phyloP scores from a whole-genome alignment of 2,797 vertebrate genomes.

The Sebastes matsubarae region DNA sequence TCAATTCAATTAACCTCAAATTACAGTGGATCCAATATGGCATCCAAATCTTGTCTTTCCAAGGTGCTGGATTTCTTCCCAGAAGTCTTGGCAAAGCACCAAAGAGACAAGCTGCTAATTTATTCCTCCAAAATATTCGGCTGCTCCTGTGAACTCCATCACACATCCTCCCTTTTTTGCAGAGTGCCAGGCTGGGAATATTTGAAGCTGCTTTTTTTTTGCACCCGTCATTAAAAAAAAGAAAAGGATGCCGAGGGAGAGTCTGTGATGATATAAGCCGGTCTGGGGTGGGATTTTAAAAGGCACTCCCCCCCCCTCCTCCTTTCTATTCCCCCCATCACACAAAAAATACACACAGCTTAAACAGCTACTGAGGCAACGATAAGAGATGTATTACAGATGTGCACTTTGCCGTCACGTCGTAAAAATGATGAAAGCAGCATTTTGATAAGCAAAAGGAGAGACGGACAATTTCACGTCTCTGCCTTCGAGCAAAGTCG shows the following conservation, averaged over 20 bases:
- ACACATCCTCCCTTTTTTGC: slow-evolving; percentile 9
- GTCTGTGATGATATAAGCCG: slow-evolving; percentile 44
- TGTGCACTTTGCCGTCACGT: slow-evolving; percentile 12
- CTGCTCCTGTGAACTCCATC: slow-evolving; percentile 54
- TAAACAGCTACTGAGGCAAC: slow-evolving; percentile 27
- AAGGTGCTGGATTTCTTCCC: slow-evolving; percentile 67
- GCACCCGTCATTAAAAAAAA: slow-evolving; percentile 16
- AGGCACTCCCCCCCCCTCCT: neutral
- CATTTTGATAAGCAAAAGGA: slow-evolving; percentile 34
- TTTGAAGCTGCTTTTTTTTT: slow-evolving; percentile 43
- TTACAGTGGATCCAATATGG: slow-evolving; percentile 61
- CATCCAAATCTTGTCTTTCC: slow-evolving; percentile 53
- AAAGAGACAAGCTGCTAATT: slow-evolving; percentile 60
- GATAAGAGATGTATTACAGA: slow-evolving; percentile 42
- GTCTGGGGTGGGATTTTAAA: slow-evolving; percentile 8
- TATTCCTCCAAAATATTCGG: slow-evolving; percentile 53
- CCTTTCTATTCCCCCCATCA: neutral
- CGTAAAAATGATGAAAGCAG: slow-evolving; percentile 43
- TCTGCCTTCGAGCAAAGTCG: slow-evolving; percentile 18
- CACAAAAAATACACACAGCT: slow-evolving; percentile 29
- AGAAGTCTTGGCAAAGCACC: slow-evolving; percentile 58
- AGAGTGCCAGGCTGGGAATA: slow-evolving; percentile 9
- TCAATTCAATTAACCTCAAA: slow-evolving; percentile 74
- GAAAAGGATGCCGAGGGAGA: slow-evolving; percentile 6
- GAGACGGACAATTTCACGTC: slow-evolving; percentile 24